These are phyloP conservation scores for Brachystomella parvula DNA, from an alignment of 1,140 invertebrate species.

Conservation along the genomic window DNA sequence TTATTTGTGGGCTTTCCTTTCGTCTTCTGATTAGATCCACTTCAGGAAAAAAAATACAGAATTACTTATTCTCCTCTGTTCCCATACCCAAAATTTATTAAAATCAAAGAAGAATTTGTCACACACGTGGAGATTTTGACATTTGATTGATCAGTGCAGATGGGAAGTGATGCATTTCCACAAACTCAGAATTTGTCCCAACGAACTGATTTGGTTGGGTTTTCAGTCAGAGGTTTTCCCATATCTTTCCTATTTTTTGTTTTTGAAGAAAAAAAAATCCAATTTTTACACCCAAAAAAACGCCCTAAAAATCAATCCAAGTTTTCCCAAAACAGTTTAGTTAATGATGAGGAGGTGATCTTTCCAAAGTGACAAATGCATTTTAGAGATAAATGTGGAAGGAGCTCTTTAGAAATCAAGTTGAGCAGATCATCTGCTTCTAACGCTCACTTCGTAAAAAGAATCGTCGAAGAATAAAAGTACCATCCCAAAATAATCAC, in stretches of 20 bases:
- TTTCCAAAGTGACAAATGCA: not conserved
- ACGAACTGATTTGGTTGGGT: too few species aligned
- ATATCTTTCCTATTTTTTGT: too few species aligned
- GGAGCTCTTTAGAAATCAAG: too few species aligned
- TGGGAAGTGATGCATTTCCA: constrained; percentile 19
- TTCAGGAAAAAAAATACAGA: not conserved
- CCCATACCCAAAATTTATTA: not conserved
- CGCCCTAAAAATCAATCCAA: too few species aligned
- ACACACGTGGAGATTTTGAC: constrained; percentile 33
- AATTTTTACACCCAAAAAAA: too few species aligned
- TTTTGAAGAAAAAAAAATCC: too few species aligned
- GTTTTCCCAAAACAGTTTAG: not conserved
- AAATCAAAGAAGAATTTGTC: constrained; percentile 31
- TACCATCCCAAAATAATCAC: too few species aligned
- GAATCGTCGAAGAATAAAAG: too few species aligned
- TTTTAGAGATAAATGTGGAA: too few species aligned
- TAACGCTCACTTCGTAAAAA: too few species aligned
- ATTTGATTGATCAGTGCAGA: constrained; percentile 34
- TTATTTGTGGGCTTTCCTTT: not conserved
- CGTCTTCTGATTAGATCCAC: not conserved
- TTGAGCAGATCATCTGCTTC: too few species aligned
- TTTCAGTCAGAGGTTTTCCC: too few species aligned
- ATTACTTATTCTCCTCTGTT: not conserved
- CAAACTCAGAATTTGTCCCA: not conserved
- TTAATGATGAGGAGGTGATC: not conserved